Conservation (phyloP, 2,113 vertebrate species). For the Sminthopsis crassicaudata region DNA sequence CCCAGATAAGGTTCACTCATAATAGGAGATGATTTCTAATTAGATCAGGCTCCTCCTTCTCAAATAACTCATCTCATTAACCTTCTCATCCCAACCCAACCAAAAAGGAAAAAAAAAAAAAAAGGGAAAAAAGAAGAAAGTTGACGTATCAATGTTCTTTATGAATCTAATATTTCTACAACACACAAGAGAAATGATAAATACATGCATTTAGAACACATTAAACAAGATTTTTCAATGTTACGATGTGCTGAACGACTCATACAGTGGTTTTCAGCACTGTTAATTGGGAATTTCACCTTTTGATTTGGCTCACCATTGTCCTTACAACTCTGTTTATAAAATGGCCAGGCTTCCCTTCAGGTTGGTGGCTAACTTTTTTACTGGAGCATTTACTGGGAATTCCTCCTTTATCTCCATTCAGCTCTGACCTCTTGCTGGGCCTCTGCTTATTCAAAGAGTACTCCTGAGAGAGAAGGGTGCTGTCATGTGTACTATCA, state of each 20-base stretch:
- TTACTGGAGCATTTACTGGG: not conserved
- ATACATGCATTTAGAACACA: not conserved
- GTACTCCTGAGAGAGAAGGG: not conserved
- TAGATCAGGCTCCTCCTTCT: not conserved
- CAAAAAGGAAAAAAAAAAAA: not conserved
- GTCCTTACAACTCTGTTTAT: not conserved
- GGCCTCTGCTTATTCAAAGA: not conserved
- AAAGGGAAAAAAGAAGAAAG: not conserved
- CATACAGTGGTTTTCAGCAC: not conserved
- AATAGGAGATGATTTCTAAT: not conserved
- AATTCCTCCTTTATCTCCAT: not conserved
- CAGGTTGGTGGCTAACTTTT: not conserved
- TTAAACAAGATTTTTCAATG: not conserved
- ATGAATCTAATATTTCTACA: not conserved
- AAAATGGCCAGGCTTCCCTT: not conserved
- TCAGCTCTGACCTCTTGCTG: not conserved
- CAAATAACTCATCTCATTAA: not conserved
- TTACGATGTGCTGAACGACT: not conserved
- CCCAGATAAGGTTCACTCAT: not conserved
- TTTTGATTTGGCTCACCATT: not conserved
- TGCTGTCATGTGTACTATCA: not conserved
- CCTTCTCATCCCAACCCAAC: not conserved
- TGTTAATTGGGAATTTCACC: not conserved
- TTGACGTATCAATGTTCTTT: not conserved
- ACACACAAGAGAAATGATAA: not conserved